Evolutionary conservation across 2,113 vertebrate genomes (phyloP), one percentile per base, ranked within the genome.

Genomic region (Penelope pileata): DNA sequence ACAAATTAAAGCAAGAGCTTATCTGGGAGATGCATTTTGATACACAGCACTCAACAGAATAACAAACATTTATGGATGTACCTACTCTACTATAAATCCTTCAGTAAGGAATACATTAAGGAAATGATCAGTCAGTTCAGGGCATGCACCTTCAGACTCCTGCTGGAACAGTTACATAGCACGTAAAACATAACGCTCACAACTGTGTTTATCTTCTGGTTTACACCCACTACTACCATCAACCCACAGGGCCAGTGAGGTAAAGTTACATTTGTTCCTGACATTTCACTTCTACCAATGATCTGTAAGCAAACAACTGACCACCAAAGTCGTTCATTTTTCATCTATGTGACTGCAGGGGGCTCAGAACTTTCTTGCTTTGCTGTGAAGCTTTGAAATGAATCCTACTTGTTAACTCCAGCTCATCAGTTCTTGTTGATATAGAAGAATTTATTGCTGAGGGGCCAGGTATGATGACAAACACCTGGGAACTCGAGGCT

Each of bases 391-490:
- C 66, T 89, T 92, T 80, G 75, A 87, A 96, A 93, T 48, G 1
- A 64, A 60, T 77, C 58, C 67, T 50, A 14, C 24, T 87, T 73
- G 30, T 80, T 83, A 83, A 86, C 22, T 36, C 64, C 50, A 93
- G 9, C 81, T 64, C 87, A 62, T 89, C 56, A 84, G 10, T 6
- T 24, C 38, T 59, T 89, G 36, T 60, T 85, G 81, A 82, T 70
- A 58, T 13, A 58, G 62, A 78, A 51, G 47, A 84, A 84, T 94
- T 91, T 85, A 93, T 69, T 88, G 74, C 60, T 76, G 40, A 79
- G 27, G 18, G 23, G 16, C n/a, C 70, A 87, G 77, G 24, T 92
- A 83, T 86, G 74, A 87, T 66, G 27, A 63, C 27, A 89, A 93
- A 76, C 62, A 84, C 38, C 53, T 87, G 36, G 66, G 10, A 72